Base-by-base conservation (phyloP, 1,140 invertebrate species). In the Drosophila aff. region DNA sequence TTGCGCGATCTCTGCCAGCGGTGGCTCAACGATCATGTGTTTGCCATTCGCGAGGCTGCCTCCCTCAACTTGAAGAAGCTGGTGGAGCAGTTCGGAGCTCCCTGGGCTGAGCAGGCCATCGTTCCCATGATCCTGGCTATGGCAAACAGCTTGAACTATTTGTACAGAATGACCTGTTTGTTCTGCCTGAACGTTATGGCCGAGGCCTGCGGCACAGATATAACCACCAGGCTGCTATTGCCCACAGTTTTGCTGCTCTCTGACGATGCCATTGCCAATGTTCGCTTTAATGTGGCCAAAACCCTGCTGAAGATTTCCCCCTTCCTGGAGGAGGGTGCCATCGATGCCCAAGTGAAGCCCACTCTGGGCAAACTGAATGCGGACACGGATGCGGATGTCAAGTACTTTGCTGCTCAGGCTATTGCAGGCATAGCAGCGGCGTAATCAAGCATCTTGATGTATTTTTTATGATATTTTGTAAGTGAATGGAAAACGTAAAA, bases 1-100 rank as follows among this genome's bases (percentile, higher is more conserved):
- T 94, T 99, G 15, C 98, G 99, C 82, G 96, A 97, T 5, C 94
- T 99, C 1, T 99, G 98, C 93, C 99, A 99, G 98, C 98, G 97
- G 26, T 99, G 99, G 99, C 95, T 99, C 1, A 97, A 99, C 31
- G 99, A 99, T 94, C 99, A 99, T 93, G 99, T 99, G 0, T 99
- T 98, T 93, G 99, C 99, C 44, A 99, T 99, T 43, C 95, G 99
- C 55, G 99, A 99, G 94, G 99, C 99, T 0, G 99, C 99, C 1
- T 99, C 99, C 2, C 94, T 98, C 40, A 99, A 99, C 92, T 94
- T 99, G 79, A 98, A 99, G 93, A 99, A 99, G 92, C 93, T 99
- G 52, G 98, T 99, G 3, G 98, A 99, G 92, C 99, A 99, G 93
- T 99, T 99, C 93, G 99, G 99, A 9, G 95, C 97, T 0, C 96